Base-by-base conservation (phyloP, 2,113 vertebrate genomes). In the Ceyx margarethae region DNA sequence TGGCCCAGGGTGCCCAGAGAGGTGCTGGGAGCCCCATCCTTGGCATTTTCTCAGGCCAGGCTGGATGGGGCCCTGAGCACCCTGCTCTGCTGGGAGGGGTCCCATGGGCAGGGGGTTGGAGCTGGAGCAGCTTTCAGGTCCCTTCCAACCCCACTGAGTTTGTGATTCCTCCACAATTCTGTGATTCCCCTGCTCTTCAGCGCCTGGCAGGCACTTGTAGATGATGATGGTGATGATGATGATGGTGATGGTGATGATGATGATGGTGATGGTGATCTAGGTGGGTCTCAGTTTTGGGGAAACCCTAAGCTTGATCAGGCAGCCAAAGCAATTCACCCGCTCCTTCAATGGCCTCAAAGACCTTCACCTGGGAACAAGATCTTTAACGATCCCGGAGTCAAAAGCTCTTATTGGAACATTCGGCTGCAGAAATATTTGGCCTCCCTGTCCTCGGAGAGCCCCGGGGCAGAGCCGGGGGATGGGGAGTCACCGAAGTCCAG, bases 401-500 rank as follows among this genome's bases (percentile, higher is more conserved):
- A 93, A 69, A 58, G 37, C 89, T 51, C 72, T 66, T 72, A 88
- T 81, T 69, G 86, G 43, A 57, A 74, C 77, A 33, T 80, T 1
- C 22, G n/a, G 60, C 73, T 89, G 77, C 80, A 89, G 40, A 69
- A 96, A 91, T 57, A 95, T 85, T 90, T 87, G 91, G 42, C 66
- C 0, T 6, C 42, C 28, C 64, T 37, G 3, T 11, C 69, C 2
- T 21, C 20, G 7, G 31, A 4, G 10, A 74, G 54, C 53, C 91
- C 75, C 42, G 1, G 45, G 88, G 95, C 82, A 87, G 66, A 69
- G 51, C 4, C 5, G 35, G 81, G 74, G 77, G 82, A 31, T 12
- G 79, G 58, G 64, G 67, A 16, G 25, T 78, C 93, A 67, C 77
- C 71, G 87, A 77, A 31, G 29, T 66, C 68, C 0, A 45, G 91